Evolutionary conservation across 2,888 invertebrate genomes (phyloP).

Genomic region (Polymixis flavicincta): DNA sequence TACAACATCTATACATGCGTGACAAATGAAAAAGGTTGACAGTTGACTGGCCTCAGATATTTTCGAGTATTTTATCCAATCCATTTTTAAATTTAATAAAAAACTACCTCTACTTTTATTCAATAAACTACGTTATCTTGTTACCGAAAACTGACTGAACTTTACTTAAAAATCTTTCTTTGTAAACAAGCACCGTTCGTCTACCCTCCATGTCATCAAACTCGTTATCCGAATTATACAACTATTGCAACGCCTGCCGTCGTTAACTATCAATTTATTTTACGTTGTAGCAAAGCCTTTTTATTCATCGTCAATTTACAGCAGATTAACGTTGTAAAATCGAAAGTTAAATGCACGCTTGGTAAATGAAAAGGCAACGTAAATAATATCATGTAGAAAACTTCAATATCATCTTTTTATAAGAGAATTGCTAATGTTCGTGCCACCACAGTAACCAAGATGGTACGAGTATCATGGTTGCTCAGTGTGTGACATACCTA

Average conservation of each 20-base stretch:
- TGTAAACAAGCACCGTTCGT: not conserved
- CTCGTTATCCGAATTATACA: conserved; percentile 39
- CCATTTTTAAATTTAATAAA: not conserved
- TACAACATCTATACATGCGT: no score
- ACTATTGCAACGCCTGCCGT: conserved; percentile 26
- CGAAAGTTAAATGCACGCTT: not conserved
- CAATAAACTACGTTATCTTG: not conserved
- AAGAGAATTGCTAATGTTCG: not conserved
- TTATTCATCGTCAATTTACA: conserved; percentile 23
- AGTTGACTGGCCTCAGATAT: not conserved
- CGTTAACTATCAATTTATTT: conserved; percentile 52
- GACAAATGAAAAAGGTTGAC: not conserved
- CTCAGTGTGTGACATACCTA: no score
- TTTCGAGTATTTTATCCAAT: not conserved
- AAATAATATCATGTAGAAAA: not conserved
- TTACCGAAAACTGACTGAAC: not conserved
- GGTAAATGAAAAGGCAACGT: not conserved
- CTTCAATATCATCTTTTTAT: not conserved
- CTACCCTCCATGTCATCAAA: conserved; percentile 29
- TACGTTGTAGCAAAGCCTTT: conserved; percentile 18
- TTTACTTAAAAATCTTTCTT: not conserved
- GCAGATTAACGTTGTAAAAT: not conserved
- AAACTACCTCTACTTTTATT: not conserved
- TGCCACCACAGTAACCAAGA: not conserved
- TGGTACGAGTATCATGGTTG: not conserved